These are phyloP conservation scores for Neodiprion pinetum DNA, from an alignment of 1,140 invertebrate genomes.

Conservation along the genomic window DNA sequence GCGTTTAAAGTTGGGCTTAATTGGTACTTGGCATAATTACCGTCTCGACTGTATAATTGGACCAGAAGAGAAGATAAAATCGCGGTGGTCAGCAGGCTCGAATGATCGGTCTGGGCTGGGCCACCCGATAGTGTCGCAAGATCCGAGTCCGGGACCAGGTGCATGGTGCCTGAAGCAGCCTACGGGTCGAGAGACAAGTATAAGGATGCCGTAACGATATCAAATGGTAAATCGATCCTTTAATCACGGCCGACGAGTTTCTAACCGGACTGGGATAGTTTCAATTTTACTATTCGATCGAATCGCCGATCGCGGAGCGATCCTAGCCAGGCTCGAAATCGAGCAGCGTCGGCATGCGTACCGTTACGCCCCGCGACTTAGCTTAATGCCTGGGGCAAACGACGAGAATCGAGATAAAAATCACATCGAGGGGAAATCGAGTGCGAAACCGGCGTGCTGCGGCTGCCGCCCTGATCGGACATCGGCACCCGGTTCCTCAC, in stretches of 20 bases:
- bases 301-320: not conserved
- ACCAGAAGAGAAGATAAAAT: not conserved
- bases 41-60: not conserved
- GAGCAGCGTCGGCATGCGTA: too few species aligned
- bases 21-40: not conserved
- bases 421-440: too few species aligned
- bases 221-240: conserved; percentile 1
- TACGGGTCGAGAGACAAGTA: not conserved
- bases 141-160: conserved; percentile 1
- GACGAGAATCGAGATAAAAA: too few species aligned
- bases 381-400: too few species aligned
- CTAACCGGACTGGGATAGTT: not conserved
- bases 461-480: too few species aligned
- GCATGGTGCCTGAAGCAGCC: not conserved
- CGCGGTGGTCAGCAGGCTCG: not conserved
- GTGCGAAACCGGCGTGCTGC: too few species aligned
- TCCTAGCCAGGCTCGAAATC: too few species aligned
- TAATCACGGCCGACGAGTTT: conserved; percentile 7
- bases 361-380: too few species aligned
- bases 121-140: not conserved
- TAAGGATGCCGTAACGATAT: not conserved
- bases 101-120: too few species aligned
- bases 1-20: not conserved
- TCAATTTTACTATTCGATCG: not conserved
- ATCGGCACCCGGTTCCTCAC: too few species aligned